phyloP scores from a whole-genome alignment of 64 coral and sea anemone genomes.

The Actinia tenebrosa region DNA sequence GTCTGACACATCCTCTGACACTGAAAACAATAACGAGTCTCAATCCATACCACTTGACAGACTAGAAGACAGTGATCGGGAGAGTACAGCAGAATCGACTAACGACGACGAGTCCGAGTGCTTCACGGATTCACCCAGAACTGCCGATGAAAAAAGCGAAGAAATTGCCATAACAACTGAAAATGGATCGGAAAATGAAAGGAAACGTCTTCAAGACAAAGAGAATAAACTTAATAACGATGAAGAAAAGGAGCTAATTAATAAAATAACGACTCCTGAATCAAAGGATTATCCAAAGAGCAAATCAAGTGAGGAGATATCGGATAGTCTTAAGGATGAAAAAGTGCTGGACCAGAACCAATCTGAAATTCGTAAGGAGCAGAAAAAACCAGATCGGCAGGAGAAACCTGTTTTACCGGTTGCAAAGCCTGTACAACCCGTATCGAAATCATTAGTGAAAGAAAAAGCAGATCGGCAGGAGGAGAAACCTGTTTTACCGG shows the following conservation, averaged over 20 bases:
- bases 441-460: neutral
- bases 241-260: neutral
- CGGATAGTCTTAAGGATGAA: neutral
- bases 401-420: neutral
- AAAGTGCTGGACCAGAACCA: neutral
- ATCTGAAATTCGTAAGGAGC: neutral
- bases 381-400: neutral
- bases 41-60: neutral
- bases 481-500: neutral
- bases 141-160: neutral
- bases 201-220: neutral
- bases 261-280: neutral
- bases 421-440: neutral
- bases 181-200: neutral
- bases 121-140: neutral
- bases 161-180: neutral
- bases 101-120: neutral
- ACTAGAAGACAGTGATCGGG: neutral
- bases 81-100: neutral
- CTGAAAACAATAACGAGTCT: neutral
- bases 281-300: neutral
- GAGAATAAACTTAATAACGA: neutral
- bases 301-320: neutral
- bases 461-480: neutral
- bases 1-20: neutral